phyloP scores from a whole-genome alignment of 2,888 invertebrate genomes.

The Trissonchulus sp. region DNA sequence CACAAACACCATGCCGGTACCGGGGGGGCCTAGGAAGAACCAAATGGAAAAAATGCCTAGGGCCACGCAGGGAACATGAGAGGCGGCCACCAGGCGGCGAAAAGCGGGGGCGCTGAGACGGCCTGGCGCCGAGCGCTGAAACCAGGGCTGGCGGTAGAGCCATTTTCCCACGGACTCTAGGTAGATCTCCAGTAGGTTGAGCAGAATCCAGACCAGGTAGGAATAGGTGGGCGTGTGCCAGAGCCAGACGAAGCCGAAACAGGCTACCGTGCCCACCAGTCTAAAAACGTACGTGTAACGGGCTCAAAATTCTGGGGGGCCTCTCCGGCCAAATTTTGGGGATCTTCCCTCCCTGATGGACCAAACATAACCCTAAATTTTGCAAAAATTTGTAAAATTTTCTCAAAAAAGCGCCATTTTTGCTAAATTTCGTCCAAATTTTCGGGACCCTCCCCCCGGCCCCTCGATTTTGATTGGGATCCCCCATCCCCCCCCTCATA shows the following conservation, averaged over 20 bases:
- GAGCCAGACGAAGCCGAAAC: slow-evolving; percentile 28
- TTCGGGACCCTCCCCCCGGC: too few species aligned
- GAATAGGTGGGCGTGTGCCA: slow-evolving; percentile 23
- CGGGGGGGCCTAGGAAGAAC: slow-evolving; percentile 27
- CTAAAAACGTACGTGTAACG: background rate
- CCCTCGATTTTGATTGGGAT: too few species aligned
- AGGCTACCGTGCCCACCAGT: slow-evolving; percentile 15
- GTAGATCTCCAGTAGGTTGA: slow-evolving; percentile 18
- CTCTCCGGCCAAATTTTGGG: too few species aligned
- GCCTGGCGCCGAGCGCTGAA: background rate
- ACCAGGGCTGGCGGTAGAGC: background rate
- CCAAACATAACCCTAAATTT: too few species aligned
- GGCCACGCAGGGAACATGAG: slow-evolving; percentile 28
- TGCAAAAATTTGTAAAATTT: too few species aligned
- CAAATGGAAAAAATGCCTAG: slow-evolving; percentile 28
- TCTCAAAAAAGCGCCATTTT: too few species aligned
- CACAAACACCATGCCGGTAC: slow-evolving; percentile 22
- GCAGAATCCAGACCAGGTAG: slow-evolving; percentile 8
- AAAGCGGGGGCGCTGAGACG: too few species aligned
- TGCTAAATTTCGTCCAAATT: too few species aligned
- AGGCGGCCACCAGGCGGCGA: slow-evolving; percentile 3
- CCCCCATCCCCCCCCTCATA: too few species aligned
- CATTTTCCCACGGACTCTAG: slow-evolving; percentile 13
- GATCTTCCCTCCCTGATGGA: too few species aligned
- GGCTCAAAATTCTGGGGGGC: too few species aligned